Percentiles rank a stretch among this genome's conserved stretches.
These are phyloP conservation scores for Synergus itoensis DNA, from an alignment of 2,888 invertebrate genomes.

Conservation along the genomic window DNA sequence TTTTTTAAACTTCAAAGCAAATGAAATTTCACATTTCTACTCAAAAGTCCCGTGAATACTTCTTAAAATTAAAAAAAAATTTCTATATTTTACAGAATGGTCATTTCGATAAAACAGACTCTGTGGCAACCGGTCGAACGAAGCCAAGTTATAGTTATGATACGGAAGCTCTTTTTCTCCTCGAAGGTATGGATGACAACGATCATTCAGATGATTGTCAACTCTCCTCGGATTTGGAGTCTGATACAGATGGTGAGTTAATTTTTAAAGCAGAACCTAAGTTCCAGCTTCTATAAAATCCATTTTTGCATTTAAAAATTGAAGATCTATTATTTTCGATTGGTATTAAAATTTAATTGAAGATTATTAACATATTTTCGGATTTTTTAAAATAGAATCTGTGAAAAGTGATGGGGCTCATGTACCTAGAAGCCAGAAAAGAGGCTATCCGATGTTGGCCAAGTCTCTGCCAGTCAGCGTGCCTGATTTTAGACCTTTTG, in stretches of 20 bases:
- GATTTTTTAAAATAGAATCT: constrained; percentile 70
- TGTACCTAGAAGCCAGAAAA: constrained; percentile 78
- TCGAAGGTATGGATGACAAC: constrained; percentile 85
- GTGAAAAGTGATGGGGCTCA: constrained; percentile 83
- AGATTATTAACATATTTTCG: not conserved
- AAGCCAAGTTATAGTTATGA: constrained; percentile 77
- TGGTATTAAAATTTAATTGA: not conserved
- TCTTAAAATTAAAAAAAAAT: not conserved
- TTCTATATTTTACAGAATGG: constrained; percentile 63
- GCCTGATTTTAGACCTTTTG: constrained; percentile 80
- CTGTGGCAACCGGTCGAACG: constrained; percentile 56
- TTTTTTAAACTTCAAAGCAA: too few relatives aligned
- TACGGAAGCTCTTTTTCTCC: constrained; percentile 87
- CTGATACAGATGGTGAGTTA: constrained; percentile 87
- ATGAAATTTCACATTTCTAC: not conserved
- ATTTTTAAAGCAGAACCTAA: not conserved
- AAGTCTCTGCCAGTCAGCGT: constrained; percentile 90
- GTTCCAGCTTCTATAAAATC: too few relatives aligned
- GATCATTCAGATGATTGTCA: constrained; percentile 68
- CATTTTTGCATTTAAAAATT: too few relatives aligned
- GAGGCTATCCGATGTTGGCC: constrained; percentile 81
- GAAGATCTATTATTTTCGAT: not conserved
- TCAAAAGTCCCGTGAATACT: not conserved
- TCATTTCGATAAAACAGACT: constrained; percentile 59
- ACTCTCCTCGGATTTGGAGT: constrained; percentile 80